Percentiles rank a stretch among this genome's conserved stretches.
phyloP scores from a whole-genome alignment of 2,888 invertebrate genomes.

The Andrena bicolor region DNA sequence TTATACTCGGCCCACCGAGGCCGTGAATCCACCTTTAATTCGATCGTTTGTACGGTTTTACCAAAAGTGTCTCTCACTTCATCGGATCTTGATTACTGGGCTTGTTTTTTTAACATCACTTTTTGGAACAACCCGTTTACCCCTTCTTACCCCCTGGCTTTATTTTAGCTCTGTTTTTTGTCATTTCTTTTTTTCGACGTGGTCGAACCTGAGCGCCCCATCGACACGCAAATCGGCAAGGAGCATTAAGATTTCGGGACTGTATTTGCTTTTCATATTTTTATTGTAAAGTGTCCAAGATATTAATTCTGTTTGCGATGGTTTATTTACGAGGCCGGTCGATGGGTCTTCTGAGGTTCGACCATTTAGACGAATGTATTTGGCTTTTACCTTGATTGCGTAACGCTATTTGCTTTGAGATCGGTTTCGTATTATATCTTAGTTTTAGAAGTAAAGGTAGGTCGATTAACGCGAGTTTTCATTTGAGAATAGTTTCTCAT shows the following conservation, averaged over 20 bases:
- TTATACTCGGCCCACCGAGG: conserved; percentile 33
- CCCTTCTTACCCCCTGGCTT: conserved; percentile 77
- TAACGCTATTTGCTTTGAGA: conserved; percentile 85
- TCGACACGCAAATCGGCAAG: conserved; percentile 10
- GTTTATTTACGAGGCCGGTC: conserved; percentile 18
- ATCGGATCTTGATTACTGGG: conserved; percentile 77
- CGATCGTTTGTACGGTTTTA: conserved; percentile 68
- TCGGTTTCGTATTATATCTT: conserved; percentile 84
- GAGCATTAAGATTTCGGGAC: too few relatives aligned
- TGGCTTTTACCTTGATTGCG: conserved; percentile 85
- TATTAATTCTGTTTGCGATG: too few relatives aligned
- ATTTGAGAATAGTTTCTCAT: conserved; percentile 74
- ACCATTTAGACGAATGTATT: conserved; percentile 81
- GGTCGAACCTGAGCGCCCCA: conserved; percentile 62
- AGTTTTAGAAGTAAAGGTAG: conserved; percentile 84
- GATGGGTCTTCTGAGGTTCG: conserved; percentile 63
- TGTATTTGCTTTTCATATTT: neutral
- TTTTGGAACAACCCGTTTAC: conserved; percentile 72
- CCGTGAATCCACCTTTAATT: conserved; percentile 65
- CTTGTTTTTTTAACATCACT: conserved; percentile 79
- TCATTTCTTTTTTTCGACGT: conserved; percentile 66
- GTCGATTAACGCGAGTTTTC: conserved; percentile 75
- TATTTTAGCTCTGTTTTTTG: conserved; percentile 79
- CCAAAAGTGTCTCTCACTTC: conserved; percentile 69
- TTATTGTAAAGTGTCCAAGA: neutral